Evolutionary conservation across 2,888 invertebrate species (phyloP), one percentile per base, ranked within the genome.

Genomic region (Acrobasis suavella): DNA sequence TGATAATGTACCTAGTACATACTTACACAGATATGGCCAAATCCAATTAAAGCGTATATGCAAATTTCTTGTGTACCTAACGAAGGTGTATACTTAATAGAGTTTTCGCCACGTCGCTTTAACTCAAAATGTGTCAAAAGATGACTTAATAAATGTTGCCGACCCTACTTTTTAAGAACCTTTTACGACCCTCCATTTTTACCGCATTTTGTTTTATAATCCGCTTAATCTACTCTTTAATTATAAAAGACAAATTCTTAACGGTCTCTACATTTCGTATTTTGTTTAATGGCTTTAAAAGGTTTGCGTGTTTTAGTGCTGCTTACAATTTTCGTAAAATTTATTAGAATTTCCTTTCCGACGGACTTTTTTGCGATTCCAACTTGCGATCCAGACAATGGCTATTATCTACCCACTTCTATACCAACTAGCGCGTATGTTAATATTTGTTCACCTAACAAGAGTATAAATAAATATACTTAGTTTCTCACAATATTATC

Each of bases 151-250:
- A 46, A 46, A 42, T 42, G 42, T 9, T 12, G 6, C 3, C 39
- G 10, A 14, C 14, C 46, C n/a, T n/a, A 46, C 10, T 46, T 14
- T n/a, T 32, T n/a, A 1, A 1, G 46, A 46, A 46, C 12, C 46
- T 12, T 46, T 14, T 46, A 14, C 46, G 46, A 32, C 8, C 32
- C n/a, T 54, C 54, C 54, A 38, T 54, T 54, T 50, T 50, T 54
- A 37, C 37, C 54, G 37, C 54, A 2, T 14, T 37, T 54, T 54
- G 54, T 54, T 15, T 37, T 37, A 52, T 42, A 46, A 46, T 38
- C 37, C n/a, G 54, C 46, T 46, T 37, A 54, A 54, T 54, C n/a
- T 38, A 37, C 54, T 54, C 37, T 37, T 32, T 52, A 54, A 54
- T 54, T 54, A 37, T 15, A 37, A 54, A 7, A 38, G 37, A 38